phyloP scores from a whole-genome alignment of 2,113 vertebrate genomes.

The Otolemur garnettii region DNA sequence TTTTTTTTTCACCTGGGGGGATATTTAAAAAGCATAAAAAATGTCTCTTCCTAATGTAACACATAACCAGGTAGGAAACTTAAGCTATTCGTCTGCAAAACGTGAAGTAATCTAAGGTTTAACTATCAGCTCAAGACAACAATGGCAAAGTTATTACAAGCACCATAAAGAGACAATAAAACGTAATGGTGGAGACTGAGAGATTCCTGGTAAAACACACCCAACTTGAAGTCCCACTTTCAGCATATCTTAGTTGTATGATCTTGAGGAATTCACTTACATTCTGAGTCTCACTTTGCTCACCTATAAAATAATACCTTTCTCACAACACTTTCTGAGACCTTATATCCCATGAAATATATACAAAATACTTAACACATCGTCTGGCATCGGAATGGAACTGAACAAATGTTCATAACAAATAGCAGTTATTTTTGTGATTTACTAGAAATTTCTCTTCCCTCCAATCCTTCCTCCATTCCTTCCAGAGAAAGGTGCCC shows the following conservation, averaged over 20 bases:
- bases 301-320: neutral
- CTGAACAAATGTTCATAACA: conserved; percentile 50
- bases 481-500: neutral
- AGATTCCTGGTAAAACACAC: neutral
- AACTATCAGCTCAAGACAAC: conserved; percentile 17
- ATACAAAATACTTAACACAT: neutral
- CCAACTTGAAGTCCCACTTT: neutral
- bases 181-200: neutral
- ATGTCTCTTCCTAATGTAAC: conserved; percentile 26
- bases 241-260: neutral
- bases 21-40: conserved; percentile 55
- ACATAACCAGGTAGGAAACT: conserved; percentile 1
- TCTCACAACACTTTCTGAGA: neutral
- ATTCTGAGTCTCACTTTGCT: conserved; percentile 19
- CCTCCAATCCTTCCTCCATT: neutral
- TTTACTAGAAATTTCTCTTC: conserved; percentile 15
- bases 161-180: neutral
- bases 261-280: neutral
- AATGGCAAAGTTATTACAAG: conserved; percentile 18
- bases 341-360: conserved; percentile 18
- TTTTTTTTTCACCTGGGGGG: conserved; percentile 56
- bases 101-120: conserved; percentile 39
- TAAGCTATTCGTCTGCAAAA: neutral
- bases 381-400: neutral
- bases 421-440: neutral